Percentiles rank a stretch among this genome's conserved stretches.
These are phyloP conservation scores for Nibea coibor DNA, from an alignment of 2,113 vertebrate genomes.

Conservation along the genomic window DNA sequence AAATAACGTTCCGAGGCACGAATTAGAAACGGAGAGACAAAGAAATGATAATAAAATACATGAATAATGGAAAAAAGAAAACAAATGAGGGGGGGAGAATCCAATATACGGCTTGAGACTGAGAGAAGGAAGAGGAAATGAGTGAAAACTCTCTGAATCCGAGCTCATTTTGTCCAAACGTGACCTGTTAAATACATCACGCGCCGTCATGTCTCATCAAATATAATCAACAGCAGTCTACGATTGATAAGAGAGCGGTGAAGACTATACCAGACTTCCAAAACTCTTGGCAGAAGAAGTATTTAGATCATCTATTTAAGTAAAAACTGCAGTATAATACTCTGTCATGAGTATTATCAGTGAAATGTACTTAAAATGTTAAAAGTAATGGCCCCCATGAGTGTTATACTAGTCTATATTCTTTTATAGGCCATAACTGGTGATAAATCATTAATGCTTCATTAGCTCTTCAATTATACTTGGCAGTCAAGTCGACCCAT, in stretches of 20 bases:
- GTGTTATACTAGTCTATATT: neutral
- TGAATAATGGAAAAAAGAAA: neutral
- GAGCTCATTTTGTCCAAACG: neutral
- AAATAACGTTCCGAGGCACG: neutral
- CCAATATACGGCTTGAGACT: neutral
- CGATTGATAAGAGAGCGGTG: neutral
- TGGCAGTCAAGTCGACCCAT: too few species aligned
- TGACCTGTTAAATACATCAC: neutral
- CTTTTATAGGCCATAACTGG: too few species aligned
- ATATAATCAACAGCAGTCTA: neutral
- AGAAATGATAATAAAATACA: neutral
- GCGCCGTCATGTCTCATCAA: neutral
- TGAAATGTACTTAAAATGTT: too few species aligned
- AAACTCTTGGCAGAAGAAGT: neutral
- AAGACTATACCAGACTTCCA: neutral
- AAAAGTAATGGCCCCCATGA: neutral
- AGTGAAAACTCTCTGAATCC: neutral
- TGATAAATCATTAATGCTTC: neutral
- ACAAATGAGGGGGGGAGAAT: neutral
- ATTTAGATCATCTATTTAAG: neutral
- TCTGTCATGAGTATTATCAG: too few species aligned
- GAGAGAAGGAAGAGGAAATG: conserved; percentile 5
- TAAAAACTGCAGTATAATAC: neutral
- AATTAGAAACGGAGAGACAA: conserved; percentile 24
- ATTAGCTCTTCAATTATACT: neutral